phyloP scores from a whole-genome alignment of 2,888 invertebrate genomes.

The Ormyrus labotus region DNA sequence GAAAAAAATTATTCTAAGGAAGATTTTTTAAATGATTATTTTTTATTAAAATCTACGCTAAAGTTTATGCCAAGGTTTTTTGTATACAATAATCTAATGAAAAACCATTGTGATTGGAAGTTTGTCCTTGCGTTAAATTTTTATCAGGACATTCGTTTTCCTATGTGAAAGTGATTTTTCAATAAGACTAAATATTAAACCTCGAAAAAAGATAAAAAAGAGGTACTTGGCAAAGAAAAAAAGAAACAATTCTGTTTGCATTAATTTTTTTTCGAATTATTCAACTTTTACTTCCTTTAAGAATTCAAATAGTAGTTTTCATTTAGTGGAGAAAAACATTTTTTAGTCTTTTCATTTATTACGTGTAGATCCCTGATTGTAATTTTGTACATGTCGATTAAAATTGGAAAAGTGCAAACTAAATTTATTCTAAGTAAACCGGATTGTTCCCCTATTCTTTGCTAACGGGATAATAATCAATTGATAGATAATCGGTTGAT shows the following conservation, averaged over 20 bases:
- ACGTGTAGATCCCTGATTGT: slow-evolving; percentile 5
- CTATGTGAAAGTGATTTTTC: slow-evolving; percentile 47
- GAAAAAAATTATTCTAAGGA: slow-evolving; percentile 14
- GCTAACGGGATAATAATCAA: slow-evolving; percentile 34
- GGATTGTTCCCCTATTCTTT: slow-evolving; percentile 48
- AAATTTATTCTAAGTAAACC: slow-evolving; percentile 37
- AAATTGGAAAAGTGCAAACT: slow-evolving; percentile 39
- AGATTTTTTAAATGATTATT: slow-evolving; percentile 43
- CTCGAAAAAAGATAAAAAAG: slow-evolving; percentile 21
- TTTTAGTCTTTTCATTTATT: too few species aligned
- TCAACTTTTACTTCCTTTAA: slow-evolving; percentile 5
- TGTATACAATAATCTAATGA: slow-evolving; percentile 39
- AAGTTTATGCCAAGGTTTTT: slow-evolving; percentile 47
- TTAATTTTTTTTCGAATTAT: slow-evolving; percentile 27
- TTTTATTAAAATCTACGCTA: slow-evolving; percentile 38
- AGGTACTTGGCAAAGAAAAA: slow-evolving; percentile 10
- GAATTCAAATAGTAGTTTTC: too few species aligned
- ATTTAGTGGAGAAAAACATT: too few species aligned
- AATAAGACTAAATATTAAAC: slow-evolving; percentile 39
- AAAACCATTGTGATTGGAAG: slow-evolving; percentile 43
- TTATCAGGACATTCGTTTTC: slow-evolving; percentile 42
- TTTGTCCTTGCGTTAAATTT: slow-evolving; percentile 40
- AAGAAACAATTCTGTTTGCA: slow-evolving; percentile 35
- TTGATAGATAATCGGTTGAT: slow-evolving; percentile 36
- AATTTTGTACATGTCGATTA: slow-evolving; percentile 36